Evolutionary conservation across 2,797 vertebrate species (phyloP).

Genomic region (Aselliscus stoliczkanus): DNA sequence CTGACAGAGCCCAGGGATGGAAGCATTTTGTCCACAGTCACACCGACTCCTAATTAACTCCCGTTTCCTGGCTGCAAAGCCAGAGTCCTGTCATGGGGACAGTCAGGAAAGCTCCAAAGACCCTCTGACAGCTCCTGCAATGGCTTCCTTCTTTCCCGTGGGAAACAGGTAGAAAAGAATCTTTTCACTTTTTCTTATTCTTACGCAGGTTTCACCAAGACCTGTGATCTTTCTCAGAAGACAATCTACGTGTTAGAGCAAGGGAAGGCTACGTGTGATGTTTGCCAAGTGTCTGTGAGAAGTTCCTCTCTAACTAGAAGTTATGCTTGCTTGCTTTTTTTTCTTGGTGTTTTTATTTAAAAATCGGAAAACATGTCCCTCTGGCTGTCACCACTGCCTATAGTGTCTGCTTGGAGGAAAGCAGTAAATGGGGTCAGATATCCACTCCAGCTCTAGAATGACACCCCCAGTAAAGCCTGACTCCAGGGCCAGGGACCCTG

Average conservation of each 20-base stretch:
- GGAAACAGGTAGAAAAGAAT: slow-evolving; percentile 21
- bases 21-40: background rate
- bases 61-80: background rate
- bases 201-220: slow-evolving; percentile 37
- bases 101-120: background rate
- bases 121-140: rapidly evolving
- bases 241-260: slow-evolving; percentile 1
- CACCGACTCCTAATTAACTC: rapidly evolving
- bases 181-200: background rate
- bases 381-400: background rate
- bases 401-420: background rate
- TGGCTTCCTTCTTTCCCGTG: background rate
- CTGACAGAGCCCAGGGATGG: background rate
- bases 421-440: background rate
- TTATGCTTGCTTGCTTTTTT: background rate
- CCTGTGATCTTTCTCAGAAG: slow-evolving; percentile 70
- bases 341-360: slow-evolving; percentile 27
- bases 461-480: background rate
- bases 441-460: background rate
- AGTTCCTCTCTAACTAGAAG: background rate
- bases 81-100: background rate
- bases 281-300: background rate
- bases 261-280: slow-evolving; percentile 21
- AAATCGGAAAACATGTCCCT: background rate
- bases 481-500: background rate